These are phyloP conservation scores for Epirrhoe alternata DNA, from an alignment of 2,888 invertebrate species.

Conservation along the genomic window DNA sequence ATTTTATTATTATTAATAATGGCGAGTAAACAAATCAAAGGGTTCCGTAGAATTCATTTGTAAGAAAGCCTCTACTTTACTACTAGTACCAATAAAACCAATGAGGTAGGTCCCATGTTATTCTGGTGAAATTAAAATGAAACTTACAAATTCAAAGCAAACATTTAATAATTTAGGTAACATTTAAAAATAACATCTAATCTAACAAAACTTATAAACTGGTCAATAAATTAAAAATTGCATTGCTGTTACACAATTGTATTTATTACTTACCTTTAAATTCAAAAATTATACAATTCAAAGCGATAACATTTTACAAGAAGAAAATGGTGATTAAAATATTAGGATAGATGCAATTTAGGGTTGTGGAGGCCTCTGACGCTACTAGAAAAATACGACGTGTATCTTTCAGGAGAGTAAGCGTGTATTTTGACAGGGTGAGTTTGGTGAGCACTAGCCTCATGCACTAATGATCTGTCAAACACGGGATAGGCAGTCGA, in stretches of 20 bases:
- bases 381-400: conserved; percentile 71
- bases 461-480: conserved; percentile 57
- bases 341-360: conserved; percentile 52
- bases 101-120: too few relatives aligned
- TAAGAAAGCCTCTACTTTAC: too few relatives aligned
- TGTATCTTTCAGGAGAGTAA: conserved; percentile 74
- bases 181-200: conserved; percentile 27
- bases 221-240: conserved; percentile 33
- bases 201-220: conserved; percentile 30
- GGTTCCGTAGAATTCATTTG: too few relatives aligned
- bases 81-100: too few relatives aligned
- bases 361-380: conserved; percentile 53
- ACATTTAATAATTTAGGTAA: conserved; percentile 14
- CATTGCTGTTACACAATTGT: conserved; percentile 31
- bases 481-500: conserved; percentile 67
- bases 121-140: not conserved
- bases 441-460: conserved; percentile 53
- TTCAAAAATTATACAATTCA: conserved; percentile 9
- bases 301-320: conserved; percentile 13
- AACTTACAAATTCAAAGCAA: not conserved
- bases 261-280: conserved; percentile 9
- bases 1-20: too few relatives aligned
- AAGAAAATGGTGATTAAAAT: conserved; percentile 13
- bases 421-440: conserved; percentile 68
- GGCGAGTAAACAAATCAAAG: too few relatives aligned